phyloP scores from a whole-genome alignment of 2,113 vertebrate genomes.

The Salvelinus namaycush region DNA sequence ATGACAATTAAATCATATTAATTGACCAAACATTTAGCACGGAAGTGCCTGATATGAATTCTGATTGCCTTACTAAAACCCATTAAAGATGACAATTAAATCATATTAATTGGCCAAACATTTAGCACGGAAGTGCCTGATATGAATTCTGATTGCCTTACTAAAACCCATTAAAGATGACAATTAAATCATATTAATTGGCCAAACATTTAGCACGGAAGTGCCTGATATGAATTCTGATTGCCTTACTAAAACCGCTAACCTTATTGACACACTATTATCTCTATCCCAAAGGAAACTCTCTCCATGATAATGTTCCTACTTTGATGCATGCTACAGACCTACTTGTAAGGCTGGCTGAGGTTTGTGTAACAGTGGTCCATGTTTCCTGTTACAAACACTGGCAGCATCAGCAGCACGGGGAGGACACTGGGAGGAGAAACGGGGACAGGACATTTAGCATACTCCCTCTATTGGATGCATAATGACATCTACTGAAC shows the following conservation, averaged over 20 bases:
- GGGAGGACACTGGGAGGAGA: conserved; percentile 75
- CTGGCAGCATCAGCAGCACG: conserved; percentile 81
- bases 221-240: background rate
- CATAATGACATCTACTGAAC: conserved; percentile 60
- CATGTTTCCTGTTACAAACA: conserved; percentile 78
- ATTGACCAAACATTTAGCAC: too few species aligned
- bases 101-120: too few species aligned
- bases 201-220: too few species aligned
- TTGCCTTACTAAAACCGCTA: too few species aligned
- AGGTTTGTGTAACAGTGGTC: conserved; percentile 81
- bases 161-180: background rate
- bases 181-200: too few species aligned
- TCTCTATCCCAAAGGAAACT: too few species aligned
- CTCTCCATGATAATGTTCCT: background rate
- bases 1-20: too few species aligned
- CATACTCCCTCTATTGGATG: background rate
- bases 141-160: background rate
- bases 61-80: too few species aligned
- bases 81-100: too few species aligned
- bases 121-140: background rate
- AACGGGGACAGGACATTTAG: background rate
- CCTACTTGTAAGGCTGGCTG: conserved; percentile 83
- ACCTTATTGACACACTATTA: background rate
- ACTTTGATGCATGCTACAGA: background rate
- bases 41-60: background rate